A percentile compares a stretch with the other conserved stretches of the same genome.
These are phyloP conservation scores for Lamellibrachia columna DNA, from an alignment of 2,888 invertebrate species.

Conservation along the genomic window DNA sequence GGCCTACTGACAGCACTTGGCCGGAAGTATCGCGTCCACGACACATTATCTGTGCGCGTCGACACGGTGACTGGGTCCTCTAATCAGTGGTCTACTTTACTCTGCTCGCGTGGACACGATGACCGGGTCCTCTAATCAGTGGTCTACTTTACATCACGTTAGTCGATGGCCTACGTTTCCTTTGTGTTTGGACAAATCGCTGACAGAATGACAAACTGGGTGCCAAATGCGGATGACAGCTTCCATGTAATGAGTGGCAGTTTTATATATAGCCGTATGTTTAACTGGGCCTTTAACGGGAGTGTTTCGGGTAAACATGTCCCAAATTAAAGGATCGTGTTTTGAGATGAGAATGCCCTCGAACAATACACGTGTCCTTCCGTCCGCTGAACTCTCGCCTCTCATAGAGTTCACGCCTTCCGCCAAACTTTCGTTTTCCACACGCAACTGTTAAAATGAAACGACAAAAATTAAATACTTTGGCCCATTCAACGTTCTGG, in stretches of 20 bases:
- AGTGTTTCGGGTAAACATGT: neutral
- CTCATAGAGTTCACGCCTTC: neutral
- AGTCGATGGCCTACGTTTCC: neutral
- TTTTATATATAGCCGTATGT: neutral
- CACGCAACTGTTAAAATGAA: neutral
- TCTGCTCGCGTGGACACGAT: neutral
- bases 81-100: slow-evolving; percentile 9
- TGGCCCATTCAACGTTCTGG: too few relatives aligned
- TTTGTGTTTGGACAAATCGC: neutral
- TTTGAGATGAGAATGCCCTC: neutral
- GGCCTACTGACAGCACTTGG: neutral
- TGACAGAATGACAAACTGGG: neutral
- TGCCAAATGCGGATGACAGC: neutral
- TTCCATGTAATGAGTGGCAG: neutral
- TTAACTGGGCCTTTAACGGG: neutral
- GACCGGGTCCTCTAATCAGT: neutral
- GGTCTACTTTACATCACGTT: slow-evolving; percentile 2
- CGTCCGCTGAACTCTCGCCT: neutral
- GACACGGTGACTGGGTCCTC: neutral
- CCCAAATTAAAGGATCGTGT: neutral
- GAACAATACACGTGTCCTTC: neutral
- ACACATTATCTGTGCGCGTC: neutral
- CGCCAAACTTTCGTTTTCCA: neutral
- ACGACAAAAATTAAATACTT: too few relatives aligned
- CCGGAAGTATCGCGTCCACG: neutral